Conservation (phyloP, 1,140 invertebrate species). For the Drosophila repleta region DNA sequence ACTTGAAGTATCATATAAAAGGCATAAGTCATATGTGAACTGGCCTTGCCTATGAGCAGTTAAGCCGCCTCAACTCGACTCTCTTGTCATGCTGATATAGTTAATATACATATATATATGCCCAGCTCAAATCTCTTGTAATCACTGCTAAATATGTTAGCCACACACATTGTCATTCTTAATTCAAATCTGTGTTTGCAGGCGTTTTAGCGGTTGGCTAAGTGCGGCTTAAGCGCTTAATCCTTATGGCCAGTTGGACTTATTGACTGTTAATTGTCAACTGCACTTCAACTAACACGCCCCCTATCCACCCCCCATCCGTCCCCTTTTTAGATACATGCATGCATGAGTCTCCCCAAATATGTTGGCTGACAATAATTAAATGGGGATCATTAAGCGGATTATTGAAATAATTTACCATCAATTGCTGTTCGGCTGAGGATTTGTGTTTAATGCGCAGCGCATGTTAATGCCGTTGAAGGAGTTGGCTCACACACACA, state of each 20-base stretch:
- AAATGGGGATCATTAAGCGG: constrained; percentile 38
- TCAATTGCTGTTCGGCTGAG: constrained; percentile 22
- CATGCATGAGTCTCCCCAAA: neutral
- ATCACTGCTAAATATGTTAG: neutral
- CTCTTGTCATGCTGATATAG: too few species aligned
- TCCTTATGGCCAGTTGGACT: constrained; percentile 51
- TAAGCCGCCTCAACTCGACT: too few species aligned
- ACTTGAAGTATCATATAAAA: too few species aligned
- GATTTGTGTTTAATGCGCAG: constrained; percentile 24
- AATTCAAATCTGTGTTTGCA: constrained; percentile 1
- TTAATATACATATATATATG: too few species aligned
- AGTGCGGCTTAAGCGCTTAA: constrained; percentile 44
- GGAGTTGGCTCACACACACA: neutral
- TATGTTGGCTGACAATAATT: constrained; percentile 35
- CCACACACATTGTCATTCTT: too few species aligned
- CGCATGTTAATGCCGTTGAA: neutral
- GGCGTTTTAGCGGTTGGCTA: constrained; percentile 28
- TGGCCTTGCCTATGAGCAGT: too few species aligned
- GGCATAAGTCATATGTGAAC: too few species aligned
- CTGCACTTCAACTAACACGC: neutral
- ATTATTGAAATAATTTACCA: constrained; percentile 40
- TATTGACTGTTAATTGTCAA: constrained; percentile 61
- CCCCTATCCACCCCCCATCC: too few species aligned
- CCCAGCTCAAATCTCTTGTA: neutral
- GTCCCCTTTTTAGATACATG: constrained; percentile 10